phyloP scores from a whole-genome alignment of 2,797 vertebrate species.

The Delichon dasypus region DNA sequence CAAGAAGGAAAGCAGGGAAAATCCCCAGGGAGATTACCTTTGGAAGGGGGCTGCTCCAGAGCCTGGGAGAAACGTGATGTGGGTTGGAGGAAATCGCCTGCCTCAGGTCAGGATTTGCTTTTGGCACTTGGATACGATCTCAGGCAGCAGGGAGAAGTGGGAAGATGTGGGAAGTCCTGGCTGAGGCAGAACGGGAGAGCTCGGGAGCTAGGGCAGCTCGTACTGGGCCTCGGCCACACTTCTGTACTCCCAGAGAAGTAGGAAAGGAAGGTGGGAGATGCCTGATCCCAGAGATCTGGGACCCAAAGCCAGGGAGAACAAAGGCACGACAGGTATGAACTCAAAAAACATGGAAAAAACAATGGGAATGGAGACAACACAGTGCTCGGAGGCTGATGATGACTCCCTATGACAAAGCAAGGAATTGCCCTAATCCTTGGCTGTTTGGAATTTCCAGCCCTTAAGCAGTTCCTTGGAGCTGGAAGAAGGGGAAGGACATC shows the following conservation, averaged over 20 bases:
- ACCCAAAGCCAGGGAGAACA: not conserved
- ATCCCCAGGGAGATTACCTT: not conserved
- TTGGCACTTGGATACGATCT: not conserved
- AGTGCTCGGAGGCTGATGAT: not conserved
- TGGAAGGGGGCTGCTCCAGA: not conserved
- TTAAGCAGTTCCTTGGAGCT: not conserved
- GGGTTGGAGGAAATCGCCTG: not conserved
- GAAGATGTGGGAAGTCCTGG: not conserved
- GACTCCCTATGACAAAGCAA: not conserved
- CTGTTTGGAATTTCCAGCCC: not conserved
- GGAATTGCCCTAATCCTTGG: not conserved
- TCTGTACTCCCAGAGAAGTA: rapidly evolving
- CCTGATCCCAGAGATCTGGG: not conserved
- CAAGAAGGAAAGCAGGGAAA: not conserved
- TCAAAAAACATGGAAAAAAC: not conserved
- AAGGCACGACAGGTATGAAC: not conserved
- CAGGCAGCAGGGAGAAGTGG: not conserved
- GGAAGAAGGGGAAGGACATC: not conserved
- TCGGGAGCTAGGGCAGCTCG: not conserved
- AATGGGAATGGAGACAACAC: not conserved
- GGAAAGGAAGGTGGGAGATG: not conserved
- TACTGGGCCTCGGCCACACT: not conserved
- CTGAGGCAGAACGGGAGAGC: not conserved
- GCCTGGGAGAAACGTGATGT: rapidly evolving
- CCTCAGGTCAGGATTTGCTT: not conserved